A percentile compares a stretch with the other conserved stretches of the same genome.
phyloP scores from a whole-genome alignment of 2,113 vertebrate species.

The Cochlearius cochlearius region DNA sequence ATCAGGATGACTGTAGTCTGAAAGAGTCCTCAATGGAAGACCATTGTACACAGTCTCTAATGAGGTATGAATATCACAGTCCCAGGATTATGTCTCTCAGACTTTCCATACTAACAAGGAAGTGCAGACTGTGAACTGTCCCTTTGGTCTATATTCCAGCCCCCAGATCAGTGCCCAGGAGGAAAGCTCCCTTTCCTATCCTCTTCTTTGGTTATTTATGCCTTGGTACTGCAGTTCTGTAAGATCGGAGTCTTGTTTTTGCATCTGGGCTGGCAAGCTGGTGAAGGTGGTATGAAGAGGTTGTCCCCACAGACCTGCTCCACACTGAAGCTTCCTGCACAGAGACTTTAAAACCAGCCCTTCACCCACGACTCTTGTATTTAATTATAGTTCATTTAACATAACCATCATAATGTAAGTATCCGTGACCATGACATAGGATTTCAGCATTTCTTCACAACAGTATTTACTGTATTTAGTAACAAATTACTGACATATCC shows the following conservation, averaged over 20 bases:
- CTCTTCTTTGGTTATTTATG: background rate
- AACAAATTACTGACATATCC: background rate
- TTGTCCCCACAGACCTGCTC: background rate
- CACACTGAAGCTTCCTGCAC: background rate
- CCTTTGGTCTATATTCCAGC: background rate
- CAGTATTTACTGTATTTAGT: background rate
- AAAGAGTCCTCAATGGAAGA: background rate
- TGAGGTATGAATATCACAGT: background rate
- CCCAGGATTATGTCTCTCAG: background rate
- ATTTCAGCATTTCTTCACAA: background rate
- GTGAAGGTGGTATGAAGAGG: background rate
- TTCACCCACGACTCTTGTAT: background rate
- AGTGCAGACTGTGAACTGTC: background rate
- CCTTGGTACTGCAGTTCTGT: background rate
- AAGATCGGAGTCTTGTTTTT: background rate
- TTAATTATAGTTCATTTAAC: background rate
- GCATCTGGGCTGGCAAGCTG: background rate
- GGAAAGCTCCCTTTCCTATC: background rate
- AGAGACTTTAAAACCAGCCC: background rate
- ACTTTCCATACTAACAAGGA: background rate
- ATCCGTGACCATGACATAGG: background rate
- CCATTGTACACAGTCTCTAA: background rate
- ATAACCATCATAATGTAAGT: background rate
- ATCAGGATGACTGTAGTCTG: background rate
- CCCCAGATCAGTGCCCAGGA: background rate